Conservation (phyloP, 92 coral and sea anemone genomes). For the Muricea muricata region DNA sequence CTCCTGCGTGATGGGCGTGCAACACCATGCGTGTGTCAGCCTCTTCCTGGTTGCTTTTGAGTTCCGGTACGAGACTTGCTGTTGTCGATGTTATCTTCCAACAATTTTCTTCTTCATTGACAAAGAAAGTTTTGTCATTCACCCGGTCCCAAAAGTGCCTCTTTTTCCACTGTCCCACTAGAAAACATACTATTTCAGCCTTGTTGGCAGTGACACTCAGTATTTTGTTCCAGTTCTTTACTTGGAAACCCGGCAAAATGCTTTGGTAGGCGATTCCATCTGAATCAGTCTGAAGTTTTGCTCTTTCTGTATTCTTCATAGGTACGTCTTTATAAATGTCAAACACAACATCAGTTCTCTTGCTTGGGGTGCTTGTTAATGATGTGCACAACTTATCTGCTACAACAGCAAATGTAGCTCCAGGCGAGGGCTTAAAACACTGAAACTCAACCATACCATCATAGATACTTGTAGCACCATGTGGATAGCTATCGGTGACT, state of each 20-base stretch:
- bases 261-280: slow-evolving; percentile 11
- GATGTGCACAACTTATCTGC: no score
- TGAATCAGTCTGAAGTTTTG: background rate
- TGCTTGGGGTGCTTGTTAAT: background rate
- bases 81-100: slow-evolving; percentile 33
- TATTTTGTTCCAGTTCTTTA: slow-evolving; percentile 40
- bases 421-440: slow-evolving; percentile 27
- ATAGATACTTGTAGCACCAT: slow-evolving; percentile 50
- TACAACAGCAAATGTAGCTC: slow-evolving; percentile 33
- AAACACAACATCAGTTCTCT: slow-evolving; percentile 31
- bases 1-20: slow-evolving; percentile 24
- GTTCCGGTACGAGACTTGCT: slow-evolving; percentile 32
- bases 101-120: slow-evolving; percentile 46
- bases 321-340: slow-evolving; percentile 51
- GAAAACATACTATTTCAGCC: slow-evolving; percentile 35
- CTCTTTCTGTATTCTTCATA: slow-evolving; percentile 67
- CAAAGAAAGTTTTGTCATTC: slow-evolving; percentile 30
- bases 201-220: slow-evolving; percentile 48
- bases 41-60: slow-evolving; percentile 38
- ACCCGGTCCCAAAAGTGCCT: slow-evolving; percentile 8
- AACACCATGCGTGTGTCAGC: slow-evolving; percentile 42
- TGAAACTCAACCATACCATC: slow-evolving; percentile 59
- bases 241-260: slow-evolving; percentile 29
- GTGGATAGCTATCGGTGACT: slow-evolving; percentile 43
- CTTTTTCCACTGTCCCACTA: slow-evolving; percentile 35